Base-by-base conservation (phyloP, 1,140 invertebrate species). In the Galleria mellonella region DNA sequence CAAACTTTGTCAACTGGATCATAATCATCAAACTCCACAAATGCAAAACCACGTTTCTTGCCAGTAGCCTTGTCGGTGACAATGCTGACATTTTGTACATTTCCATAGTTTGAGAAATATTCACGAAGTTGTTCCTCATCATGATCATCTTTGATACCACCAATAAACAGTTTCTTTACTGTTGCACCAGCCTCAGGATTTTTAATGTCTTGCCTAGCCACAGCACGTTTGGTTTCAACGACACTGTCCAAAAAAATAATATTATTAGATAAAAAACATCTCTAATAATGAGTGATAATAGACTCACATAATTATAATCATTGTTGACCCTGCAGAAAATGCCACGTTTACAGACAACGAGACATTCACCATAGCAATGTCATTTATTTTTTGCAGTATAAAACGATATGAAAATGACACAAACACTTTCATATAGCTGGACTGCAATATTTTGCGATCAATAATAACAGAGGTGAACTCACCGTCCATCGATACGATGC, bases 151-250 rank as follows among this genome's bases (percentile, higher is more conserved):
- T 95, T 94, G 0, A 98, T 87, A 1, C 96, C 96, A 43, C 96
- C 96, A 49, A 98, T 94, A 75, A 98, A 99, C 1, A 98, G 86
- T 84, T 99, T 98, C 60, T 97, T 97, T 0, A 98, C 96, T 0
- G 97, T 97, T 3, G 96, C 93, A 39, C 97, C 96, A 17, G 95
- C 92, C 78, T 98, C 97, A 0, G 94, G 95, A 58, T 92, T 91
- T 39, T 93, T 94, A 60, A 96, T 96, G 73, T 98, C 95, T 87
- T 97, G 91, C 65, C 97, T 90, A 0, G 98, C 98, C 31, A 99
- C 95, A 6, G 98, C 98, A 59, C 98, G 86, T 75, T 99, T 99
- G 0, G 98, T 95, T 85, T 99, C 98, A 0, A 99, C 97, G 43
- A 96, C 93, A 56, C 97, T 89, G 49, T 8, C 17, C 65, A 52